Base-by-base conservation (phyloP, 2,797 vertebrate species). In the Octomys mimax region DNA sequence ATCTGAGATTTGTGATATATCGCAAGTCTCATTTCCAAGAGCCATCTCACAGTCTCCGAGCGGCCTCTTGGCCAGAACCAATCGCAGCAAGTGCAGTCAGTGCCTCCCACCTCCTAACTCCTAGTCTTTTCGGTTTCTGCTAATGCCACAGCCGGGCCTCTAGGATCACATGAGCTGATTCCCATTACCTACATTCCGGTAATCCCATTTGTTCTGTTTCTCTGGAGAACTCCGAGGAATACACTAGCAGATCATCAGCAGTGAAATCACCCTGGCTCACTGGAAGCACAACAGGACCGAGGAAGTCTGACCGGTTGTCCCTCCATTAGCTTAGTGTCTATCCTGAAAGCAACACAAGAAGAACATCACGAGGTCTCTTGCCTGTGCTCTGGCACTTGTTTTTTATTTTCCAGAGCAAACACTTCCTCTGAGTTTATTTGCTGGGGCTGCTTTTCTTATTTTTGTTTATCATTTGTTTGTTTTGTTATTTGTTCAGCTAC, bases 381-480 rank as follows among this genome's bases (percentile, higher is more conserved):
- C 54, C 36, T 26, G 8, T 57, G 28, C 26, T 66, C 39, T 49
- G 39, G 70, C 52, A 46, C 2, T 95, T 3, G 22, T 52, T 86
- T 75, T 91, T 92, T 92, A 71, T 62, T 89, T 75, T 84, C 18
- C 31, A 80, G 66, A 83, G 77, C 36, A 62, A 90, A 92, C 59
- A 71, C 19, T 93, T 89, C 64, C 80, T 93, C 82, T 95, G 80
- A 13, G 6, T 91, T 94, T 96, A 84, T 87, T 93, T 96, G 28
- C 59, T 88, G 75, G 64, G 33, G 54, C 61, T 87, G 95, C 21
- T 14, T n/a, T 22, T 10, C n/a, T 42, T 77, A 9, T 28, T 86
- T 66, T 75, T 85, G 70, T 62, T 52, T 39, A 36, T 88, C 75
- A 49, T 82, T 75, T 70, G 62, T 93, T 61, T 83, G 61, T 83